Evolutionary conservation across 2,113 vertebrate genomes (phyloP).

Genomic region (Dascyllus trimaculatus): DNA sequence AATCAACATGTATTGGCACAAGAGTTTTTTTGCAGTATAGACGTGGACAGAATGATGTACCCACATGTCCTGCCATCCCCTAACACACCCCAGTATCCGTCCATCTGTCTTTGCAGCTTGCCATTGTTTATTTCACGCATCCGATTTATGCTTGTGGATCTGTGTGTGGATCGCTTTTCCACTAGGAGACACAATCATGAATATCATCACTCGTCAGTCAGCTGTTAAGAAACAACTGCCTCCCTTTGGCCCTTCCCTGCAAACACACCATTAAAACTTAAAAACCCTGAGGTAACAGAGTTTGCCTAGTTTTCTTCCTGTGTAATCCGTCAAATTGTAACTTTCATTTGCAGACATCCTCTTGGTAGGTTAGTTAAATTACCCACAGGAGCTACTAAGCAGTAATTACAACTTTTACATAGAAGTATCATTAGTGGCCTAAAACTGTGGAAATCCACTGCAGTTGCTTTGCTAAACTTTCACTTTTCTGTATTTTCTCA

Average conservation of each 20-base stretch:
- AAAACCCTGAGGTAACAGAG: slow-evolving; percentile 35
- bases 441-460: slow-evolving; percentile 40
- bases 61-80: not conserved
- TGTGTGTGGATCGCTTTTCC: not conserved
- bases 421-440: slow-evolving; percentile 54
- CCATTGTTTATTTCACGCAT: not conserved
- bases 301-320: slow-evolving; percentile 57
- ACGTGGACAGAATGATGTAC: slow-evolving; percentile 33
- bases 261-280: slow-evolving; percentile 38
- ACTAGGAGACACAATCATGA: slow-evolving; percentile 16
- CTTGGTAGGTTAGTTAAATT: slow-evolving; percentile 71
- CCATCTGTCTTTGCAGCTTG: slow-evolving; percentile 9
- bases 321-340: slow-evolving; percentile 66
- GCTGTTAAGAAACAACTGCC: slow-evolving; percentile 28
- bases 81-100: not conserved
- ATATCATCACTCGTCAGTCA: slow-evolving; percentile 20
- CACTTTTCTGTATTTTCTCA: not conserved
- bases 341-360: slow-evolving; percentile 61
- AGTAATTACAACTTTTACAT: slow-evolving; percentile 67
- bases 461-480: slow-evolving; percentile 18
- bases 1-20: slow-evolving; percentile 47
- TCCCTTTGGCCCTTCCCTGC: slow-evolving; percentile 13
- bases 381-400: slow-evolving; percentile 53
- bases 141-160: slow-evolving; percentile 5
- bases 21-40: slow-evolving; percentile 31